These are phyloP conservation scores for Andrena flavipes DNA, from an alignment of 2,888 invertebrate species.

Conservation along the genomic window DNA sequence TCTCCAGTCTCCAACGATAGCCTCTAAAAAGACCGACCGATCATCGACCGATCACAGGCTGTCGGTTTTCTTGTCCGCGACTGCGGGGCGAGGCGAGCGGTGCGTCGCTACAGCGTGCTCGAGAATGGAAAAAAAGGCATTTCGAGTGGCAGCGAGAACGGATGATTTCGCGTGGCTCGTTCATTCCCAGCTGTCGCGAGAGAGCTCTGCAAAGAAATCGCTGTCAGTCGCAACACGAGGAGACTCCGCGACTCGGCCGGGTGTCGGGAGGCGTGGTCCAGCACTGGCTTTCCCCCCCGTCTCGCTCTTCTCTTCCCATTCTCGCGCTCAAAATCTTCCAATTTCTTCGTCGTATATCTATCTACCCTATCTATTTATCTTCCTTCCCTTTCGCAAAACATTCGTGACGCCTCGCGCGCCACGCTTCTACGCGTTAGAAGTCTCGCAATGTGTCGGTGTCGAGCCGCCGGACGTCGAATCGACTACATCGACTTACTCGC, in stretches of 20 bases:
- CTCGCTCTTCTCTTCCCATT: slow-evolving; percentile 77
- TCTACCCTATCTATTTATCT: slow-evolving; percentile 57
- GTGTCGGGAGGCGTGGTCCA: slow-evolving; percentile 59
- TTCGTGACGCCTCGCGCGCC: neutral
- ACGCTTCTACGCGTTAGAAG: slow-evolving; percentile 34
- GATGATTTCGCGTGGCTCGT: slow-evolving; percentile 65
- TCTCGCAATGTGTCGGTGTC: slow-evolving; percentile 46
- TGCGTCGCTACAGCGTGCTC: slow-evolving; percentile 17
- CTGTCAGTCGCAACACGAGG: slow-evolving; percentile 69
- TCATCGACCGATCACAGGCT: slow-evolving; percentile 22
- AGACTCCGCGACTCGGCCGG: slow-evolving; percentile 64
- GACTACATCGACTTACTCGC: slow-evolving; percentile 46
- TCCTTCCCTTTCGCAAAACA: slow-evolving; percentile 15
- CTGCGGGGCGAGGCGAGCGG: slow-evolving; percentile 9
- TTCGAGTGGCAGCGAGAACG: slow-evolving; percentile 49
- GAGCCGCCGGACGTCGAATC: slow-evolving; percentile 72
- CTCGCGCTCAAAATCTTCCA: slow-evolving; percentile 80
- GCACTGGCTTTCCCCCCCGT: slow-evolving; percentile 74
- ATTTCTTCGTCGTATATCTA: slow-evolving; percentile 68
- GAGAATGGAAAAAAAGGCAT: slow-evolving; percentile 37
- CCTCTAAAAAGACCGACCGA: neutral
- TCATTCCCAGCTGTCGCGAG: slow-evolving; percentile 63
- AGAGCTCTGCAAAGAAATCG: slow-evolving; percentile 62
- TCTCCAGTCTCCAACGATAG: neutral
- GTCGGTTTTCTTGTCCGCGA: neutral